These are phyloP conservation scores for Leucophora obtusa DNA, from an alignment of 2,888 invertebrate genomes.

Conservation along the genomic window DNA sequence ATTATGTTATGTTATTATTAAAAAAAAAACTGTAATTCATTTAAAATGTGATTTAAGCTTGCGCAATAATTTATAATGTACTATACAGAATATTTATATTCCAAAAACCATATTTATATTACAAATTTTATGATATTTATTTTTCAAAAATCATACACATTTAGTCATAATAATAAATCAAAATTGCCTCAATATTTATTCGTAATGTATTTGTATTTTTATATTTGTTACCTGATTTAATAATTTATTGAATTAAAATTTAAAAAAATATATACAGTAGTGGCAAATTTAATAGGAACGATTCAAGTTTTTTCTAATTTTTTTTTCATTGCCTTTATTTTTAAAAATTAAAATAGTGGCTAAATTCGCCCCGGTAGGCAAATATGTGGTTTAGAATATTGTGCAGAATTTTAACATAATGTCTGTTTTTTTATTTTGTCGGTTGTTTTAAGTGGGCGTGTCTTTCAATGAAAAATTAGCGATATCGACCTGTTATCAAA, in stretches of 20 bases:
- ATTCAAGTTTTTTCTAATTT: too few species aligned
- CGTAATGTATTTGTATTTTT: slow-evolving; percentile 34
- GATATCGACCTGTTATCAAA: too few species aligned
- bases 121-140: slow-evolving; percentile 17
- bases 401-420: too few species aligned
- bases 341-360: too few species aligned
- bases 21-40: slow-evolving; percentile 21
- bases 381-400: too few species aligned
- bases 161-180: slow-evolving; percentile 13
- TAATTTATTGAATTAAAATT: slow-evolving; percentile 30
- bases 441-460: too few species aligned
- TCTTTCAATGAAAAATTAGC: too few species aligned
- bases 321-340: too few species aligned
- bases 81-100: slow-evolving; percentile 13
- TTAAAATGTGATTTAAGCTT: slow-evolving; percentile 57
- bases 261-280: too few species aligned
- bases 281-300: too few species aligned
- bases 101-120: slow-evolving; percentile 25
- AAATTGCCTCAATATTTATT: slow-evolving; percentile 48
- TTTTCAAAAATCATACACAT: slow-evolving; percentile 9
- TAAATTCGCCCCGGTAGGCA: too few species aligned
- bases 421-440: too few species aligned
- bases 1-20: slow-evolving; percentile 10
- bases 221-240: slow-evolving; percentile 46
- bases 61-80: slow-evolving; percentile 51